Evolutionary conservation across 1,140 invertebrate species (phyloP), one percentile per base, ranked within the genome.

Genomic region (Brachystomella parvula): DNA sequence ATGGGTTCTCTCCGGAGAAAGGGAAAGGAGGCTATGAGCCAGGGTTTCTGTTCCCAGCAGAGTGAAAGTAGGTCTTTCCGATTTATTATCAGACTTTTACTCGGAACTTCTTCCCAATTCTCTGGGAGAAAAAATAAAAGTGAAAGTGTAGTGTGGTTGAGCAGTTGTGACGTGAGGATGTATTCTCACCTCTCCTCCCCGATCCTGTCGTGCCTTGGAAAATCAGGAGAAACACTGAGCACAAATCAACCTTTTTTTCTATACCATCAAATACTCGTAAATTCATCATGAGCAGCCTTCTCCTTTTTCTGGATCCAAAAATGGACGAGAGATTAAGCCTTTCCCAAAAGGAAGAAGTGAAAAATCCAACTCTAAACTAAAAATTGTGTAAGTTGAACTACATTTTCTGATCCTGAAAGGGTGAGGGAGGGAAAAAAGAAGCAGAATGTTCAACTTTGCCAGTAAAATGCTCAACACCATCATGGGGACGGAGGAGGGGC

Each of bases 391-490:
- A 44, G 39, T n/a, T n/a, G n/a, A 44, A 9, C n/a, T n/a, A 9
- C 9, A 44, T 9, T 44, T n/a, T 44, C 39, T n/a, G n/a, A n/a
- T n/a, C n/a, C n/a, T n/a, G n/a, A n/a, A n/a, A n/a, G n/a, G n/a
- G n/a, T n/a, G n/a, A n/a, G n/a, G n/a, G n/a, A n/a, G n/a, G n/a
- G n/a, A n/a, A n/a, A n/a, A n/a, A 44, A 44, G n/a, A 9, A n/a
- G 39, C 39, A 71, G 59, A 63, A 79, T 79, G 78, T 78, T 79
- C 68, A 78, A 75, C 70, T 79, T 79, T 68, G 78, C 78, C 6
- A 78, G 75, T 68, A 79, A 79, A 69, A 78, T 79, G 76, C 73
- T 79, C 63, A 79, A 79, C 68, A 78, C 76, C 71, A 76, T 79
- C 19, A 78, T 79, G 68, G 77, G 78, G 59, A 76, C 75, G 47